Conservation (phyloP, 2,888 invertebrate genomes). For the Endotricha flammealis region DNA sequence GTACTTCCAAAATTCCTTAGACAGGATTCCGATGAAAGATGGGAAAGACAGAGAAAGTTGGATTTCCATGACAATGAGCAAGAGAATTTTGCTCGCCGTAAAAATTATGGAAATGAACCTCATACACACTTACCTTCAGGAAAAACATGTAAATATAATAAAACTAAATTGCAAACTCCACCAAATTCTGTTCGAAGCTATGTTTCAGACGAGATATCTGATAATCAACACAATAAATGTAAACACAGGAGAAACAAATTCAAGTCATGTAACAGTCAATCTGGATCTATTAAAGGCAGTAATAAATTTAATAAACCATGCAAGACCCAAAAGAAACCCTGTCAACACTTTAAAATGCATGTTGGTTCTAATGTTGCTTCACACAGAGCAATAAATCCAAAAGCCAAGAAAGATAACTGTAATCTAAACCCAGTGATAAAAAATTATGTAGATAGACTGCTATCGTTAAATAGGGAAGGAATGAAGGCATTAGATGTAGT, state of each 20-base stretch:
- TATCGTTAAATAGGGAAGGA: conserved; percentile 55
- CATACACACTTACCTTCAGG: conserved; percentile 13
- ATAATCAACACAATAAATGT: conserved; percentile 14
- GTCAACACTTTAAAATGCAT: conserved; percentile 20
- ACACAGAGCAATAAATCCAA: conserved; percentile 10
- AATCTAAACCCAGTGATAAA: conserved; percentile 52
- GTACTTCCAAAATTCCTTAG: conserved; percentile 53
- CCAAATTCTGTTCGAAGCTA: conserved; percentile 41
- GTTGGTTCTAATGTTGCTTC: conserved; percentile 17
- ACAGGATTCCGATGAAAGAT: conserved; percentile 31
- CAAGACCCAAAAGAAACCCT: conserved; percentile 22
- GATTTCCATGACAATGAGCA: too few species aligned
- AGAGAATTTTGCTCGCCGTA: too few species aligned
- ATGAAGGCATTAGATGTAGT: conserved; percentile 59
- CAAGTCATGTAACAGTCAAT: conserved; percentile 23
- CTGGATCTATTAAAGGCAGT: conserved; percentile 16
- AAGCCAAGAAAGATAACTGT: conserved; percentile 22
- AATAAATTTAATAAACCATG: conserved; percentile 22
- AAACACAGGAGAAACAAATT: conserved; percentile 20
- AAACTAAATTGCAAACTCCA: conserved; percentile 29
- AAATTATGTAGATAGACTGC: conserved; percentile 57
- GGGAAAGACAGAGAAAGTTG: too few species aligned
- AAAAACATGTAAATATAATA: conserved; percentile 1
- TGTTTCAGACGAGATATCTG: conserved; percentile 15
- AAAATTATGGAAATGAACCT: conserved; percentile 27